Conservation (phyloP, 2,888 invertebrate genomes). For the Anticlea derivata region DNA sequence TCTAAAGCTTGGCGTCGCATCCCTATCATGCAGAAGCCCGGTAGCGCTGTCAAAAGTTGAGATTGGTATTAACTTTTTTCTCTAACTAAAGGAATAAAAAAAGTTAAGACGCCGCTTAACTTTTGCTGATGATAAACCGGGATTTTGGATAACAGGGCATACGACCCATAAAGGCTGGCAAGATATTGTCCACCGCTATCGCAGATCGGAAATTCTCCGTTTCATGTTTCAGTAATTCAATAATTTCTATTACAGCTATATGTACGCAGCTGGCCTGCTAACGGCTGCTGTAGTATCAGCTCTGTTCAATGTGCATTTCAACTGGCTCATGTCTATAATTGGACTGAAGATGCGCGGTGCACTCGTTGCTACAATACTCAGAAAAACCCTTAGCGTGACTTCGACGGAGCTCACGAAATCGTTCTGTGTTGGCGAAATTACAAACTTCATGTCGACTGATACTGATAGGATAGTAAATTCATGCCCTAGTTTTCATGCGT, state of each 20-base stretch:
- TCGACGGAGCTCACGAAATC: conserved; percentile 72
- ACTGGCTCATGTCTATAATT: conserved; percentile 92
- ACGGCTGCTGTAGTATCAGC: conserved; percentile 83
- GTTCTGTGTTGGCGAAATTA: conserved; percentile 91
- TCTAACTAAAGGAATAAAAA: no score
- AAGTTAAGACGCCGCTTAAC: no score
- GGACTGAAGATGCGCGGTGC: conserved; percentile 94
- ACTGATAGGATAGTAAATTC: conserved; percentile 97
- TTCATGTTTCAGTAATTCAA: background rate
- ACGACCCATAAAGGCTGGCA: no score
- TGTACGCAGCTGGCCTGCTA: conserved; percentile 69
- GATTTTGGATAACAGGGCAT: no score
- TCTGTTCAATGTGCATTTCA: conserved; percentile 94
- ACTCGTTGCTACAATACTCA: conserved; percentile 89
- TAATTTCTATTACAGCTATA: conserved; percentile 54
- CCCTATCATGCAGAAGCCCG: no score
- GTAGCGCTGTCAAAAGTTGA: no score
- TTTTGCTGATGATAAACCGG: no score
- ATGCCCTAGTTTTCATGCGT: conserved; percentile 96
- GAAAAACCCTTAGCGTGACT: conserved; percentile 78
- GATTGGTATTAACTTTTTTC: no score
- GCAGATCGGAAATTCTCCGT: no score
- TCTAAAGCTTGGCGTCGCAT: no score
- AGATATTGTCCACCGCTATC: no score
- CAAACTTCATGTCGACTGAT: conserved; percentile 98